These are phyloP conservation scores for Halcyon badia DNA, from an alignment of 2,797 vertebrate species.

Conservation along the genomic window DNA sequence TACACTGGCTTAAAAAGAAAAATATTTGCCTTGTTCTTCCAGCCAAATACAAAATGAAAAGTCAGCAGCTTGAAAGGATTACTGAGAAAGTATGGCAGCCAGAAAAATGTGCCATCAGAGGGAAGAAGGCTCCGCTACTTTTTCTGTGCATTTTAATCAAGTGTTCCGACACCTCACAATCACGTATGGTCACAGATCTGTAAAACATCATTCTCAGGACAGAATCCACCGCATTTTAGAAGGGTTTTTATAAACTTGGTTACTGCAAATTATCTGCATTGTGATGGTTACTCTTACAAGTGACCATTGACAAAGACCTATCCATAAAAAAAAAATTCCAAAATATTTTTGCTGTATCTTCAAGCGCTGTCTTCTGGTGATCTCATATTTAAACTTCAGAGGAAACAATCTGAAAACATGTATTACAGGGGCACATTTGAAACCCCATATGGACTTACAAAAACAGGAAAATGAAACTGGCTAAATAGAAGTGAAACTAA, in stretches of 20 bases:
- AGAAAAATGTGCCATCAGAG: not conserved
- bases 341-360: not conserved
- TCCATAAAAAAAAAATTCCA: not conserved
- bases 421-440: not conserved
- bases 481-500: not conserved
- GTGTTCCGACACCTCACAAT: not conserved
- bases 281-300: not conserved
- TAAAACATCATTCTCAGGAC: not conserved
- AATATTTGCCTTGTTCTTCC: not conserved
- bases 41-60: constrained; percentile 44
- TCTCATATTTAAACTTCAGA: not conserved
- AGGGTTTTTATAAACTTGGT: not conserved
- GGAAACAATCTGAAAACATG: not conserved
- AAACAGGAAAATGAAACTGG: not conserved
- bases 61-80: constrained; percentile 52
- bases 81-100: not conserved
- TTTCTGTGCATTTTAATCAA: not conserved
- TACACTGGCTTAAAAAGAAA: not conserved
- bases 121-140: not conserved
- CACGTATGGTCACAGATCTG: not conserved
- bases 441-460: rapidly evolving
- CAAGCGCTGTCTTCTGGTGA: not conserved
- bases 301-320: rapidly evolving
- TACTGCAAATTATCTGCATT: not conserved
- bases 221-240: not conserved